Conservation (phyloP, 2,113 vertebrate genomes). For the Tangachromis dhanisi region DNA sequence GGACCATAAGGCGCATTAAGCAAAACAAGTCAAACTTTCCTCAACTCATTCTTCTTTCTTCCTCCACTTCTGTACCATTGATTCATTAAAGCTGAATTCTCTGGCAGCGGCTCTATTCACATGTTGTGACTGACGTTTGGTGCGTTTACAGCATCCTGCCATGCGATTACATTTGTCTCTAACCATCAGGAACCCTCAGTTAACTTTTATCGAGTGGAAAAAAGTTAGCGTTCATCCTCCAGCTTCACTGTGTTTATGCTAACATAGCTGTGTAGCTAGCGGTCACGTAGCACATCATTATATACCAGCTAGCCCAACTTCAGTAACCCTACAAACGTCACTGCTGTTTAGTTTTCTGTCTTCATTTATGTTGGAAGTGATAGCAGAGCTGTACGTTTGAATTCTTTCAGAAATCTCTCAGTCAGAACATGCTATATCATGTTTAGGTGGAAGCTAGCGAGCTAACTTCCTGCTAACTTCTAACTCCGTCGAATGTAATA, state of each 20-base stretch:
- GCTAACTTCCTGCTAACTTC: not conserved
- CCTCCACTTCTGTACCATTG: not conserved
- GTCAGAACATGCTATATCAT: rapidly evolving
- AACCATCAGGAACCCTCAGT: rapidly evolving
- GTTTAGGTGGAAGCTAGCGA: rapidly evolving
- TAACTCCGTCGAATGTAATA: too few relatives aligned
- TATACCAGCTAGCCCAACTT: rapidly evolving
- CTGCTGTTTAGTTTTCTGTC: not conserved
- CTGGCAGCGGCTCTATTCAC: not conserved
- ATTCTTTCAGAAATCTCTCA: rapidly evolving
- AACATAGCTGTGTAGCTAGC: rapidly evolving
- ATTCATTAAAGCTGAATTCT: not conserved
- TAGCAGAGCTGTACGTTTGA: rapidly evolving
- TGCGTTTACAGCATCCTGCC: rapidly evolving
- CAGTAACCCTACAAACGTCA: not conserved
- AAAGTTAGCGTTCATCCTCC: rapidly evolving
- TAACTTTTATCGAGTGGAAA: too few relatives aligned
- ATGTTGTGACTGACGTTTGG: not conserved
- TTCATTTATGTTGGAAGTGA: not conserved
- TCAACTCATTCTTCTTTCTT: not conserved
- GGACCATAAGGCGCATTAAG: not conserved
- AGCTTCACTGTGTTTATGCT: not conserved
- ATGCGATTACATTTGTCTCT: rapidly evolving
- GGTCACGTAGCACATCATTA: rapidly evolving
- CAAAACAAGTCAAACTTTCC: not conserved